Conservation (phyloP, 2,113 vertebrate species). For the Riparia riparia region DNA sequence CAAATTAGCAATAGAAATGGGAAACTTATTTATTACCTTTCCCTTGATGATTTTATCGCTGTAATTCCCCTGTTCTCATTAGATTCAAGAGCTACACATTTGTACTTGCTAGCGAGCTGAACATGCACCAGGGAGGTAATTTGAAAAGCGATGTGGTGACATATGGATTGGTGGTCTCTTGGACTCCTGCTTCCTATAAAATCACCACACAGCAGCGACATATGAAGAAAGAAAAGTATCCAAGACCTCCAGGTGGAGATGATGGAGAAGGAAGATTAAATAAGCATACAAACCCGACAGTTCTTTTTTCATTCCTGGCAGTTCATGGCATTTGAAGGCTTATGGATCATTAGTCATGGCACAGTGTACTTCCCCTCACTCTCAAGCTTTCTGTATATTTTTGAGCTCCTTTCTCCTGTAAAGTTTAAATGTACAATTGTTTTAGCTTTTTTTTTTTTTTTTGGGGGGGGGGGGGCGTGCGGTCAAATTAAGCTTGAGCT, state of each 20-base stretch:
- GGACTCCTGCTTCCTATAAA: background rate
- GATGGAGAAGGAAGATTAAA: background rate
- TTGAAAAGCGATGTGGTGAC: background rate
- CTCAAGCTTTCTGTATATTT: background rate
- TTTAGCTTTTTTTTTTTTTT: background rate
- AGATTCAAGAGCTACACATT: background rate
- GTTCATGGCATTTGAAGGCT: constrained; percentile 25
- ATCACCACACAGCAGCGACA: background rate
- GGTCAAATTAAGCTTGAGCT: background rate
- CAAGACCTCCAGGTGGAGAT: background rate
- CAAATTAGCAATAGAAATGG: background rate
- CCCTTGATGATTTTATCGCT: background rate
- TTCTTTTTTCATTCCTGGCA: background rate
- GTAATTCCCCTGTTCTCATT: background rate
- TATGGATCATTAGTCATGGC: constrained; percentile 21
- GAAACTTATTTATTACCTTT: background rate
- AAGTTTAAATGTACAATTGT: background rate
- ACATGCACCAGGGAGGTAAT: background rate
- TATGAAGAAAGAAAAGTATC: background rate
- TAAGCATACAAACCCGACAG: background rate
- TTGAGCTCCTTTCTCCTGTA: background rate
- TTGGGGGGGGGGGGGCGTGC: no score
- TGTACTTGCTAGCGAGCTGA: background rate
- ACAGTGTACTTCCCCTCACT: background rate
- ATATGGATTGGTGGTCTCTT: background rate